Conservation (phyloP, 2,113 vertebrate genomes). For the Myrmecophaga tridactyla region DNA sequence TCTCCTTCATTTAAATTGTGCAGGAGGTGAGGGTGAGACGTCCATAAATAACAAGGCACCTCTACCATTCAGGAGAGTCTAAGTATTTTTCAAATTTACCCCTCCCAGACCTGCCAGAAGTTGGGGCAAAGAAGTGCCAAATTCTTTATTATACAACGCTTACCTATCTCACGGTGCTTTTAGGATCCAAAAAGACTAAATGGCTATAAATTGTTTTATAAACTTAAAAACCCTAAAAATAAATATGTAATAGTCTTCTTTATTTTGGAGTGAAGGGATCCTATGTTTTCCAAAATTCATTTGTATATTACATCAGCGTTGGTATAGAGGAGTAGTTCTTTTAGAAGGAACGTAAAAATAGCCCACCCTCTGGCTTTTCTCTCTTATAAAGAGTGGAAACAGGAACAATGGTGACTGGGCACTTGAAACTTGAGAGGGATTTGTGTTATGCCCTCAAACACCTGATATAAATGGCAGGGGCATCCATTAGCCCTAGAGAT, state of each 20-base stretch:
- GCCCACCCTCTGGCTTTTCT: background rate
- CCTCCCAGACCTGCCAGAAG: too few species aligned
- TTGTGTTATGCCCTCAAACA: background rate
- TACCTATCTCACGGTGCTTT: background rate
- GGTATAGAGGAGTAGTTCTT: background rate
- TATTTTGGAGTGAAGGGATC: background rate
- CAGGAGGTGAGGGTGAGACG: too few species aligned
- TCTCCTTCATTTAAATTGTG: too few species aligned
- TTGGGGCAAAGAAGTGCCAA: too few species aligned
- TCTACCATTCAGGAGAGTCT: too few species aligned
- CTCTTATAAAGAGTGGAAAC: background rate
- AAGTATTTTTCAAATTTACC: too few species aligned
- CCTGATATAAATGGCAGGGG: background rate
- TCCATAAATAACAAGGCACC: too few species aligned
- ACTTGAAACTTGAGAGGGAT: background rate
- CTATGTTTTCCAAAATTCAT: background rate
- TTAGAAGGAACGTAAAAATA: background rate
- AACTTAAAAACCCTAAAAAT: background rate
- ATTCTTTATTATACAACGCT: too few species aligned
- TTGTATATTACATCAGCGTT: background rate
- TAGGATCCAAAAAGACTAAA: background rate
- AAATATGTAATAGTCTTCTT: background rate
- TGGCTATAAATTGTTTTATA: background rate
- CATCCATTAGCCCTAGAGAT: background rate
- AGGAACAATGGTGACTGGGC: background rate